Evolutionary conservation across 2,113 vertebrate genomes (phyloP).

Genomic region (Monopterus albus): DNA sequence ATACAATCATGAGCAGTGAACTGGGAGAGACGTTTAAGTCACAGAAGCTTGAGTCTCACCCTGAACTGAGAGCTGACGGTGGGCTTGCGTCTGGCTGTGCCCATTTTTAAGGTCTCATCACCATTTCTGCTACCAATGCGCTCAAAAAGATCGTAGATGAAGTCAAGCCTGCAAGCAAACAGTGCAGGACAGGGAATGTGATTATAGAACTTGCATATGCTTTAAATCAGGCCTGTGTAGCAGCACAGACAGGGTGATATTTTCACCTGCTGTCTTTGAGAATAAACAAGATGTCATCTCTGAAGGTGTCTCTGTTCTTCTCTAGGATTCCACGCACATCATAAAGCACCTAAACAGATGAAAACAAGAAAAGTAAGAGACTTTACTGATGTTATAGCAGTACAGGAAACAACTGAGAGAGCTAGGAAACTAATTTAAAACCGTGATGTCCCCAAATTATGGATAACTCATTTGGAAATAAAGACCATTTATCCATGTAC

Average conservation of each 20-base stretch:
- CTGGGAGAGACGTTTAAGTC: not conserved
- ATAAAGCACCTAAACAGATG: slow-evolving; percentile 85
- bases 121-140: slow-evolving; percentile 87
- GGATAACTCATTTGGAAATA: too few relatives aligned
- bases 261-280: slow-evolving; percentile 91
- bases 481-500: too few relatives aligned
- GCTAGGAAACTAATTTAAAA: too few relatives aligned
- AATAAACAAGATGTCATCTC: slow-evolving; percentile 92
- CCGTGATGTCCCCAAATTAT: too few relatives aligned
- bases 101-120: slow-evolving; percentile 92
- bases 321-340: slow-evolving; percentile 90
- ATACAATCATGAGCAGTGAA: not conserved
- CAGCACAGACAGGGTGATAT: not conserved
- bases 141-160: slow-evolving; percentile 94
- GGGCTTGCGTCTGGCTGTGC: slow-evolving; percentile 90
- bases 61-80: slow-evolving; percentile 96
- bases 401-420: not conserved
- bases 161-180: slow-evolving; percentile 85
- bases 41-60: slow-evolving; percentile 75
- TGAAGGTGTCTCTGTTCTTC: slow-evolving; percentile 94
- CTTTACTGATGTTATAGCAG: too few relatives aligned
- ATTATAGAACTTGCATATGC: not conserved
- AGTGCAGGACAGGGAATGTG: not conserved
- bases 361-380: slow-evolving; percentile 11
- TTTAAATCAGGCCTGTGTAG: not conserved